phyloP scores from a whole-genome alignment of 1,140 invertebrate genomes.

The Sitobion miscanthi region DNA sequence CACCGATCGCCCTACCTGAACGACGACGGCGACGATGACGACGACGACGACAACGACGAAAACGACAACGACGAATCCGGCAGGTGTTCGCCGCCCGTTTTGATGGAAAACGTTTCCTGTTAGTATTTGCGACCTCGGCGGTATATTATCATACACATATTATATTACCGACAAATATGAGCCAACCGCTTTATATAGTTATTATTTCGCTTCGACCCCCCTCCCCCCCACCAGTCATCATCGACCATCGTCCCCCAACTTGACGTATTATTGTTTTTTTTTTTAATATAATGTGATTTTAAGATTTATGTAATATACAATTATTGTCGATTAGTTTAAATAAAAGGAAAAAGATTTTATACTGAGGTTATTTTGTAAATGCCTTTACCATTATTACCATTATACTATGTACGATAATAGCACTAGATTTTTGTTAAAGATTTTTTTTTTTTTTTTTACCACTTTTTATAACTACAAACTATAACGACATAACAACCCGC shows the following conservation, averaged over 20 bases:
- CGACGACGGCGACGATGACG: not conserved
- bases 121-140: not conserved
- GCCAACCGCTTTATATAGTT: not conserved
- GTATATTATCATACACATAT: not conserved
- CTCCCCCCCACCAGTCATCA: not conserved
- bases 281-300: not conserved
- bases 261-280: not conserved
- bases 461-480: not conserved
- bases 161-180: not conserved
- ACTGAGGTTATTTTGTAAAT: not conserved
- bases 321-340: not conserved
- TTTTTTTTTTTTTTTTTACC: not conserved
- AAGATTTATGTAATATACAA: not conserved
- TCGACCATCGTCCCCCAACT: not conserved
- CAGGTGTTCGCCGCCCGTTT: not conserved
- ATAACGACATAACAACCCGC: no score
- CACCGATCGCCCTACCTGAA: not conserved
- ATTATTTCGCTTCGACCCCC: not conserved
- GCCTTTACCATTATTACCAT: not conserved
- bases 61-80: not conserved
- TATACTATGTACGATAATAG: not conserved
- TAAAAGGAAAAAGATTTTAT: not conserved
- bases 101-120: slow-evolving; percentile 3
- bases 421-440: not conserved
- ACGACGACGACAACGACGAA: not conserved